Evolutionary conservation across 2,113 vertebrate genomes (phyloP).

Genomic region (Delphinus delphis): DNA sequence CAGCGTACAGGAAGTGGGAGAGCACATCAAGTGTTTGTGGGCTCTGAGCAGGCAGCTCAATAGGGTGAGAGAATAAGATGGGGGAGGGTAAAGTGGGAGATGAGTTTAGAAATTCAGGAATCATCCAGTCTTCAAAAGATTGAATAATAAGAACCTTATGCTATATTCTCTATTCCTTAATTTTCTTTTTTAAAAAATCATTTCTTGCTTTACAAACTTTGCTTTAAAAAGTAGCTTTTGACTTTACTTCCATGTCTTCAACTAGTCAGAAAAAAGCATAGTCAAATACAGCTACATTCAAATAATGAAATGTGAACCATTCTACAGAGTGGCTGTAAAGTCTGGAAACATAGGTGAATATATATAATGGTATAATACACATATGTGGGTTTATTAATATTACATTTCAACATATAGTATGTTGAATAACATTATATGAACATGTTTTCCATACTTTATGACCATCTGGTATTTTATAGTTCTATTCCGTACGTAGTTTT

Average conservation of each 20-base stretch:
- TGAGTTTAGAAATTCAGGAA: not conserved
- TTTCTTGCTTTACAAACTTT: not conserved
- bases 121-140: not conserved
- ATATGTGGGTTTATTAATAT: not conserved
- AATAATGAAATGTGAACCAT: not conserved
- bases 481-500: not conserved
- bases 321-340: not conserved
- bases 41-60: not conserved
- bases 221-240: not conserved
- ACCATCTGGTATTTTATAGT: not conserved
- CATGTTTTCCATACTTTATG: not conserved
- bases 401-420: not conserved
- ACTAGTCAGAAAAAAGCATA: not conserved
- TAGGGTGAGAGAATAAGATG: not conserved
- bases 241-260: not conserved
- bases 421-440: not conserved
- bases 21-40: accelerated
- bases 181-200: not conserved
- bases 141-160: not conserved
- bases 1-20: not conserved
- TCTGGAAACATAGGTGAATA: not conserved
- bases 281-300: not conserved
- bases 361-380: not conserved
- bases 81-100: not conserved
- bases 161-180: not conserved